Evolutionary conservation across 2,797 vertebrate genomes (phyloP), one percentile per base, ranked within the genome.

Genomic region (Novumbra hubbsi): DNA sequence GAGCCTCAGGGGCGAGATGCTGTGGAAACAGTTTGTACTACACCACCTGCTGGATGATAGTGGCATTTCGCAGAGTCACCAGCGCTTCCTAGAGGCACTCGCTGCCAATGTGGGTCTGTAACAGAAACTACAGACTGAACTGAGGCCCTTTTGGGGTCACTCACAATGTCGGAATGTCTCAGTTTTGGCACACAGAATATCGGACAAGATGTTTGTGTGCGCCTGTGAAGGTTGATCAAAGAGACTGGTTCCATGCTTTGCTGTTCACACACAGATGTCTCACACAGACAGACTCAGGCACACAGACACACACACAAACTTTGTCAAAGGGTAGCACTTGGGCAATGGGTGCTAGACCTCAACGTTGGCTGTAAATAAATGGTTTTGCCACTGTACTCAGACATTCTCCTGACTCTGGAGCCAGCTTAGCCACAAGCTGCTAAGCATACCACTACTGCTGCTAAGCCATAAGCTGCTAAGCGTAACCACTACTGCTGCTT

Each of bases 341-440:
- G 63, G 63, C 28, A 30, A 8, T 64, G 63, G 63, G 15, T 64
- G 63, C 30, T 34, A 64, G 28, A 64, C 63, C 30, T 64, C 28
- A 64, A 32, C 30, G 32, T 28, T 64, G 63, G 16, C 27, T 64
- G 63, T 64, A 64, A 64, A 64, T 64, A 64, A 64, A 64, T 34
- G 63, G 63, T 64, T 64, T 64, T 64, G 63, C 63, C 63, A 34
- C 63, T 64, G 63, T 32, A 32, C 28, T 28, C 63, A 64, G 63
- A 64, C 28, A 64, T 64, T 64, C 63, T 28, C 28, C 27, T 19
- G 63, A 16, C 27, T 64, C 27, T 64, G 30, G 30, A 64, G 63
- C 63, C 28, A 64, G 28, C 63, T 34, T 64, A 64, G 63, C 63
- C 63, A 32, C 28, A 64, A 30, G 28, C 30, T 64, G 63, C 63